Percentiles rank a stretch among this genome's conserved stretches.
phyloP scores from a whole-genome alignment of 1,140 invertebrate species.

The Conus ventricosus region DNA sequence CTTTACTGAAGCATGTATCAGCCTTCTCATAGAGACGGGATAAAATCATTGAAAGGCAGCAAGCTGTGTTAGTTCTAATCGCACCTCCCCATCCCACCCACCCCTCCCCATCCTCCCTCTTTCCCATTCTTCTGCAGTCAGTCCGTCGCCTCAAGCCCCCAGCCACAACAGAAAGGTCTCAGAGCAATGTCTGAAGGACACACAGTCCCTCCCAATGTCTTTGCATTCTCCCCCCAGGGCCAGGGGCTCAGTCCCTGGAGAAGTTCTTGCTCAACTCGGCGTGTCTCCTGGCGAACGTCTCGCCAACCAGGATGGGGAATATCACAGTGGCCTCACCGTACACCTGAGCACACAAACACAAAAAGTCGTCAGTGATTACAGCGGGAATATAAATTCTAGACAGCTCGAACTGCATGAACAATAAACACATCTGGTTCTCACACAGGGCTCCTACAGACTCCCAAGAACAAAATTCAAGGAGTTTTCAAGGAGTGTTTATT shows the following conservation, averaged over 20 bases:
- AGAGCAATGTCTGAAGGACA: neutral
- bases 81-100: neutral
- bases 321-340: slow-evolving; percentile 96
- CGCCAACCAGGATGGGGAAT: slow-evolving; percentile 94
- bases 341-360: slow-evolving; percentile 77
- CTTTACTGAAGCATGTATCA: neutral
- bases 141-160: neutral
- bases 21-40: neutral
- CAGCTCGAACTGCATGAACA: too few relatives aligned
- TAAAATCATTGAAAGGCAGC: neutral
- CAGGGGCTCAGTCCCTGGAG: neutral
- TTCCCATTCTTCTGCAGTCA: neutral
- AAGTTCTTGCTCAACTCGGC: slow-evolving; percentile 55
- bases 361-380: neutral
- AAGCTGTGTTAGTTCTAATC: neutral
- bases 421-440: too few relatives aligned
- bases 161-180: neutral
- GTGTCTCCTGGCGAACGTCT: slow-evolving; percentile 89
- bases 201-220: neutral
- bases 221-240: neutral
- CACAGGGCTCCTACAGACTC: too few relatives aligned
- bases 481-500: too few relatives aligned
- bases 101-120: neutral
- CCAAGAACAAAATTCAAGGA: too few relatives aligned
- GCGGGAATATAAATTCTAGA: too few relatives aligned